Conservation (phyloP, 1,140 invertebrate genomes). For the Danaus melanippus region DNA sequence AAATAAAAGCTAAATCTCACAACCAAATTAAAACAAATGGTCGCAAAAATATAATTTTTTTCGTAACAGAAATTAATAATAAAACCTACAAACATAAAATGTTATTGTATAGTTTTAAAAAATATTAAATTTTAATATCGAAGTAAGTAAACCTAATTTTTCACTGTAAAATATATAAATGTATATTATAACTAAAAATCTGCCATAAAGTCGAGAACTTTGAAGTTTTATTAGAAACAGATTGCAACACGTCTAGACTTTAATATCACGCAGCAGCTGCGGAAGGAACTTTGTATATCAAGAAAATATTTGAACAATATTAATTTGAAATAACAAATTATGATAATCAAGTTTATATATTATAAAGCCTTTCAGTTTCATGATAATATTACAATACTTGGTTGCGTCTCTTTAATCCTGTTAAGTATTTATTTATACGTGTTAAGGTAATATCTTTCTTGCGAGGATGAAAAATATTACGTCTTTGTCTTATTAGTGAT, state of each 20-base stretch:
- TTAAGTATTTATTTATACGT: not conserved
- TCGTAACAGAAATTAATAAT: not conserved
- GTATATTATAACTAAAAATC: constrained; percentile 7
- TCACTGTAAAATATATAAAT: too few species aligned
- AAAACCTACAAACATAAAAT: constrained; percentile 1
- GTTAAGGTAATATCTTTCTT: constrained; percentile 4
- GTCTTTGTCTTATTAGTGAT: too few species aligned
- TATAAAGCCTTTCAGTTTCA: not conserved
- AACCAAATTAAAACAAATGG: constrained; percentile 1
- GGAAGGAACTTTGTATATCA: constrained; percentile 8
- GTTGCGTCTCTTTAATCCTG: not conserved
- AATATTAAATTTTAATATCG: constrained; percentile 3
- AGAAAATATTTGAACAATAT: constrained; percentile 6
- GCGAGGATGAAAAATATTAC: too few species aligned
- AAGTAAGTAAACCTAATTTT: too few species aligned
- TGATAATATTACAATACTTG: not conserved
- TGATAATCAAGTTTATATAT: too few species aligned
- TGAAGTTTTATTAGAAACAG: constrained; percentile 15
- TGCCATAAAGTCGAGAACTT: constrained; percentile 10
- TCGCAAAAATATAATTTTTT: not conserved
- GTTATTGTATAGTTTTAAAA: constrained; percentile 6
- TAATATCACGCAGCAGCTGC: constrained; percentile 12
- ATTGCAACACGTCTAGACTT: constrained; percentile 13
- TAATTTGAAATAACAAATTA: constrained; percentile 10
- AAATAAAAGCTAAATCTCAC: constrained; percentile 2